Conservation (phyloP, 2,113 vertebrate genomes). For the Rhegmatorhina hoffmannsi region DNA sequence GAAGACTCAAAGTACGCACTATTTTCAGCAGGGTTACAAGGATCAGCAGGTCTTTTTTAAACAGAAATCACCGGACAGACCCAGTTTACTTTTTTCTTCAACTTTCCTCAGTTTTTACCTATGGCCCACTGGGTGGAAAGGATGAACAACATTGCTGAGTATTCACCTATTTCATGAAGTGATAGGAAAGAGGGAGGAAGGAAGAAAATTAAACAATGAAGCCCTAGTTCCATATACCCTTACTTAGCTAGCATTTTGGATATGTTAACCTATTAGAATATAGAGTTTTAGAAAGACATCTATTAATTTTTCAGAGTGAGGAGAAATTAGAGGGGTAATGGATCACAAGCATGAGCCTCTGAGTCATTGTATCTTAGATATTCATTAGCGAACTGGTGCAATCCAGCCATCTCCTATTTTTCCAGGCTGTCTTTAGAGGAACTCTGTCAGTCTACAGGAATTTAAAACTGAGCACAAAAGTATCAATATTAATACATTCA, state of each 20-base stretch:
- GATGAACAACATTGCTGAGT: background rate
- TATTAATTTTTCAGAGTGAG: background rate
- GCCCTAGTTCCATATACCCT: background rate
- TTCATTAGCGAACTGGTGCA: background rate
- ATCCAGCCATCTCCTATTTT: background rate
- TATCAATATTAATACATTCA: background rate
- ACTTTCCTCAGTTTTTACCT: background rate
- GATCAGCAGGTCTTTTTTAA: background rate
- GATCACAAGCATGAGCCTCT: background rate
- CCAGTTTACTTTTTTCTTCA: background rate
- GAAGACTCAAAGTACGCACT: background rate
- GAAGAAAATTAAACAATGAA: background rate
- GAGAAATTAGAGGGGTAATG: background rate
- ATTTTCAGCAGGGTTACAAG: constrained; percentile 11
- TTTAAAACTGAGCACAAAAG: background rate
- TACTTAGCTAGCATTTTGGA: background rate
- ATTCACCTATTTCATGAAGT: background rate
- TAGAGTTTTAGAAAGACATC: background rate
- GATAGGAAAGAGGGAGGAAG: background rate
- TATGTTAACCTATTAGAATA: background rate
- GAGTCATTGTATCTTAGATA: background rate
- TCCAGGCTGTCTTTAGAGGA: background rate
- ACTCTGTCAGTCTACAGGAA: background rate
- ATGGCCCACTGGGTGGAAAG: background rate
- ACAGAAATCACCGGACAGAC: background rate